Evolutionary conservation across 2,797 vertebrate genomes (phyloP).

Genomic region (Heterohyrax brucei): DNA sequence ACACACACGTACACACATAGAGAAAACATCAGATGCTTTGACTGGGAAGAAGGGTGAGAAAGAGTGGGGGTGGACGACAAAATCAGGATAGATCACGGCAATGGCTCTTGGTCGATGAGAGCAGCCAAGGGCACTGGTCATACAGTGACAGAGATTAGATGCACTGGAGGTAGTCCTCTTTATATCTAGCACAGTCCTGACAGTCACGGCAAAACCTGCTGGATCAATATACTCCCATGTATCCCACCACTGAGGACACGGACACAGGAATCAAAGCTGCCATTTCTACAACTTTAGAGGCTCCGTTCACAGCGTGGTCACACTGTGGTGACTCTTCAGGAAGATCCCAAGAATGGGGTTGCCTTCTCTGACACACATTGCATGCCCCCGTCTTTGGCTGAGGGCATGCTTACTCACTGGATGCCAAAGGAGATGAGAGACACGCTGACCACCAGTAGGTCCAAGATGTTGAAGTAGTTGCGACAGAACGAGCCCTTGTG

Average conservation of each 20-base stretch:
- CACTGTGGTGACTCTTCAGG: neutral
- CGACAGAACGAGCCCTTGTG: conserved; percentile 99
- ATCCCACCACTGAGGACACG: neutral
- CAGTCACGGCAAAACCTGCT: neutral
- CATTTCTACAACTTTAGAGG: neutral
- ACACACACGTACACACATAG: too few species aligned
- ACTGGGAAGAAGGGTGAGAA: neutral
- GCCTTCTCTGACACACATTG: neutral
- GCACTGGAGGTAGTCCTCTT: neutral
- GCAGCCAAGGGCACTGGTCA: neutral
- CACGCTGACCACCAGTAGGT: conserved; percentile 99
- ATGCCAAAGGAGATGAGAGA: conserved; percentile 99
- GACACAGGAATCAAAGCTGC: neutral
- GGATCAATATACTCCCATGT: neutral
- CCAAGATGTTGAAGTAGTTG: conserved; percentile 99
- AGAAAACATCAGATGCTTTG: neutral
- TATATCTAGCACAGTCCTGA: neutral
- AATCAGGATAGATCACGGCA: neutral
- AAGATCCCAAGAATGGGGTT: neutral
- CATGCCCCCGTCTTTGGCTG: neutral
- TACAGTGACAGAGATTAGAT: neutral
- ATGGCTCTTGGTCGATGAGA: neutral
- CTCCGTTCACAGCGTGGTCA: neutral
- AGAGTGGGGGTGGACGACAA: neutral
- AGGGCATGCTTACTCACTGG: conserved; percentile 94